A percentile compares a stretch with the other conserved stretches of the same genome.
Conservation (phyloP, 2,888 invertebrate species). For the Sussaba pulchella region DNA sequence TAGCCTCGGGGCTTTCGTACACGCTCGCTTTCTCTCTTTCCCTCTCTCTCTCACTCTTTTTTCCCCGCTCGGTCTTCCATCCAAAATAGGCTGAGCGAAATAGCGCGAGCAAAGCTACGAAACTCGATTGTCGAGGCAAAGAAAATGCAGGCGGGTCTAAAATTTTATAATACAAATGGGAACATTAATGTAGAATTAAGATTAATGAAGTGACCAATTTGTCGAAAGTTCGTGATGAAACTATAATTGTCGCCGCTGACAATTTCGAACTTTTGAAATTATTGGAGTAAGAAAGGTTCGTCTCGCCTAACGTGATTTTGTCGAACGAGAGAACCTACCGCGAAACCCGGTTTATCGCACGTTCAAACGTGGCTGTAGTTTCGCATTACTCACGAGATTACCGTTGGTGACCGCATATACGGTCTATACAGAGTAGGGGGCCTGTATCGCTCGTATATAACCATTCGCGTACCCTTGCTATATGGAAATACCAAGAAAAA, state of each 20-base stretch:
- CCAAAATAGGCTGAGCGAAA: constrained; percentile 1
- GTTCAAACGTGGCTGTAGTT: constrained; percentile 4
- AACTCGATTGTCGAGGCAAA: constrained; percentile 52
- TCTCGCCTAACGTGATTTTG: constrained; percentile 31
- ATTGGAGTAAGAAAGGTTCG: constrained; percentile 7
- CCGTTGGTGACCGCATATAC: not conserved
- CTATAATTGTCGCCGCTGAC: not conserved
- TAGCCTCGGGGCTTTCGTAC: constrained; percentile 15
- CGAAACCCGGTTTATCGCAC: not conserved
- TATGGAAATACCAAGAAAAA: constrained; percentile 1
- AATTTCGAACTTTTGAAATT: not conserved
- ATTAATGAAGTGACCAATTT: no score
- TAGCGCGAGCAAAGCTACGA: constrained; percentile 14
- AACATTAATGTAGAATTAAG: no score
- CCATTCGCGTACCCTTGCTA: not conserved
- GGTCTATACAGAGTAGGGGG: not conserved
- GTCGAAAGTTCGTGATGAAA: not conserved
- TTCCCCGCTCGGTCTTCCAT: constrained; percentile 12
- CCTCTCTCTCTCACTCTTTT: constrained; percentile 6
- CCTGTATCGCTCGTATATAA: not conserved
- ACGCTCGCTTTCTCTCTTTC: constrained; percentile 26
- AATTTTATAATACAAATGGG: not conserved
- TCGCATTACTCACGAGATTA: constrained; percentile 14
- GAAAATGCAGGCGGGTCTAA: constrained; percentile 35
- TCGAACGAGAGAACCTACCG: not conserved